phyloP scores from a whole-genome alignment of 2,888 invertebrate genomes.

The Sphaerophoria rueppellii region DNA sequence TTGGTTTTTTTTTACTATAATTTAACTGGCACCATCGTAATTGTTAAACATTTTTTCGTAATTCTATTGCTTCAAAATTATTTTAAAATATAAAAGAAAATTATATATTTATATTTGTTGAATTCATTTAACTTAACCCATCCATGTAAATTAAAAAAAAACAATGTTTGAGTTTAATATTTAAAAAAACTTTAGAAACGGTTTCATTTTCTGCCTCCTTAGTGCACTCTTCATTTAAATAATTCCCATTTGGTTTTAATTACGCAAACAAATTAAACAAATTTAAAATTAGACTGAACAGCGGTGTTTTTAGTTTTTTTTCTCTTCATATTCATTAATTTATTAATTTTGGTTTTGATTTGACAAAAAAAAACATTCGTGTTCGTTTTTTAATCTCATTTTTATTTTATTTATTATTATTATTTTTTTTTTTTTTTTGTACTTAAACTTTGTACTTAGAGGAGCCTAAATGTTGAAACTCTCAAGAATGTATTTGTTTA shows the following conservation, averaged over 20 bases:
- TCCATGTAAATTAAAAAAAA: conserved; percentile 28
- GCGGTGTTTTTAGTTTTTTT: conserved; percentile 49
- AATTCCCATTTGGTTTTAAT: conserved; percentile 32
- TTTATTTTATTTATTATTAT: conserved; percentile 13
- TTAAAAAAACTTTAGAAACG: conserved; percentile 29
- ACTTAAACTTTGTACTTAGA: conserved; percentile 55
- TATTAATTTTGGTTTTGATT: conserved; percentile 8
- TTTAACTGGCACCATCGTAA: conserved; percentile 71
- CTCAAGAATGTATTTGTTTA: conserved; percentile 74
- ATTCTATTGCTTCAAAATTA: conserved; percentile 61
- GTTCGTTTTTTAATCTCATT: conserved; percentile 56
- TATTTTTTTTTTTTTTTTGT: conserved; percentile 39
- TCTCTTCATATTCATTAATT: conserved; percentile 1
- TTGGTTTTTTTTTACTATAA: conserved; percentile 44
- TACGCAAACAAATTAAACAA: conserved; percentile 6
- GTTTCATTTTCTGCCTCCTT: conserved; percentile 35
- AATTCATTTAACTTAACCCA: conserved; percentile 51
- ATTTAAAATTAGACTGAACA: conserved; percentile 23
- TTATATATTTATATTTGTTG: too few relatives aligned
- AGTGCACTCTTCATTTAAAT: conserved; percentile 59
- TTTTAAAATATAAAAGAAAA: conserved; percentile 11
- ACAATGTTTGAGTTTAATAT: conserved; percentile 12
- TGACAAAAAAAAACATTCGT: conserved; percentile 34
- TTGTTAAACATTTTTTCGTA: conserved; percentile 49
- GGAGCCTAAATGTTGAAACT: conserved; percentile 75